Evolutionary conservation across 1,140 invertebrate species (phyloP).

Genomic region (Bombus vancouverensis): DNA sequence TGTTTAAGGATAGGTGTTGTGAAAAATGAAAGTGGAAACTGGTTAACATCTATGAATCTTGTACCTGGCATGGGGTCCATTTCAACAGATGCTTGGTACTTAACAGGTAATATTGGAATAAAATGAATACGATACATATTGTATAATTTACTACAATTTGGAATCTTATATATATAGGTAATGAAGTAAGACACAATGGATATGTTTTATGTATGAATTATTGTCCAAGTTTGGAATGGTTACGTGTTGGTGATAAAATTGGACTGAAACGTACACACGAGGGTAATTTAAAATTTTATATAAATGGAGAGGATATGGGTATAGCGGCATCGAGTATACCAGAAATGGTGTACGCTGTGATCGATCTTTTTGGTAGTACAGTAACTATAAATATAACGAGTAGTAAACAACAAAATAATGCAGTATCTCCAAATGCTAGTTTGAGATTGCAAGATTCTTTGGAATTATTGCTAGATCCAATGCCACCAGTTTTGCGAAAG

Average conservation of each 20-base stretch:
- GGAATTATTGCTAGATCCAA: constrained; percentile 85
- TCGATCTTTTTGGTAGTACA: constrained; percentile 89
- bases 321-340: constrained; percentile 90
- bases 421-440: constrained; percentile 84
- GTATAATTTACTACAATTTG: constrained; percentile 13
- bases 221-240: constrained; percentile 90
- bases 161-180: constrained; percentile 81
- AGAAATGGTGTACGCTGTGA: constrained; percentile 89
- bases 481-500: constrained; percentile 80
- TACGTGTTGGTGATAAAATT: constrained; percentile 89
- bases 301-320: constrained; percentile 94
- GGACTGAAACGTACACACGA: constrained; percentile 86
- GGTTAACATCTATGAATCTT: constrained; percentile 86
- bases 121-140: neutral
- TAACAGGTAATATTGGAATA: constrained; percentile 83
- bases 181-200: constrained; percentile 86
- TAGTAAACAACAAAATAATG: constrained; percentile 78
- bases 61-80: constrained; percentile 84
- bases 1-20: constrained; percentile 89
- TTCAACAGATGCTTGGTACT: constrained; percentile 85
- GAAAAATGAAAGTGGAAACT: constrained; percentile 75
- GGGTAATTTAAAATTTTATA: constrained; percentile 84
- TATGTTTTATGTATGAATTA: constrained; percentile 85
- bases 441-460: constrained; percentile 85
- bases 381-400: constrained; percentile 86